Percentiles rank a stretch among this genome's conserved stretches.
These are phyloP conservation scores for Lethrus apterus DNA, from an alignment of 1,140 invertebrate genomes.

Conservation along the genomic window DNA sequence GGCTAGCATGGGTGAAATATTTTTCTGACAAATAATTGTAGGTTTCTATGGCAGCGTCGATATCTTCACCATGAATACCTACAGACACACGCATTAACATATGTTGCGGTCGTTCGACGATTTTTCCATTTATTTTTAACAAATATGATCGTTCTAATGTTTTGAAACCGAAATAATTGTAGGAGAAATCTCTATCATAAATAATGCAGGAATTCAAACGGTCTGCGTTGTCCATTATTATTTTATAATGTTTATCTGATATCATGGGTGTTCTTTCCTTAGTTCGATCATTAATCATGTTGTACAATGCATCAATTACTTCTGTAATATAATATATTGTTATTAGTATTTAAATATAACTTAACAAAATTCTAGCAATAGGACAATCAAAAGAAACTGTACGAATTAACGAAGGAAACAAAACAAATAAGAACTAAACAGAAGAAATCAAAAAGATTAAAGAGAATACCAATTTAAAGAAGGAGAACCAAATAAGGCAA, in stretches of 20 bases:
- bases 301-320: conserved; percentile 83
- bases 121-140: conserved; percentile 88
- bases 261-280: conserved; percentile 72
- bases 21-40: conserved; percentile 94
- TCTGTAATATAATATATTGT: conserved; percentile 53
- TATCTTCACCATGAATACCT: conserved; percentile 92
- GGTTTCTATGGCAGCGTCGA: conserved; percentile 90
- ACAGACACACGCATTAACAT: conserved; percentile 98
- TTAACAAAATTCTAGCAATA: no score
- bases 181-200: conserved; percentile 94
- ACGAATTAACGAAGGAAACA: no score
- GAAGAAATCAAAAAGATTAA: no score
- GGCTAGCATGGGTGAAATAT: conserved; percentile 97
- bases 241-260: conserved; percentile 71
- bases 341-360: no score
- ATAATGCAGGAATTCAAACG: conserved; percentile 92
- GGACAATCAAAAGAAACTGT: no score
- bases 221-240: conserved; percentile 84
- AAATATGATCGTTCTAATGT: conserved; percentile 95
- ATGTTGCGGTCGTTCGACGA: conserved; percentile 94
- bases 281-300: conserved; percentile 67
- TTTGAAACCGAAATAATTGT: conserved; percentile 99
- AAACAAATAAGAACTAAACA: no score
- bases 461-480: no score
- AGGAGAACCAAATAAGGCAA: no score